phyloP scores from a whole-genome alignment of 2,888 invertebrate species.

The Tinea semifulvella region DNA sequence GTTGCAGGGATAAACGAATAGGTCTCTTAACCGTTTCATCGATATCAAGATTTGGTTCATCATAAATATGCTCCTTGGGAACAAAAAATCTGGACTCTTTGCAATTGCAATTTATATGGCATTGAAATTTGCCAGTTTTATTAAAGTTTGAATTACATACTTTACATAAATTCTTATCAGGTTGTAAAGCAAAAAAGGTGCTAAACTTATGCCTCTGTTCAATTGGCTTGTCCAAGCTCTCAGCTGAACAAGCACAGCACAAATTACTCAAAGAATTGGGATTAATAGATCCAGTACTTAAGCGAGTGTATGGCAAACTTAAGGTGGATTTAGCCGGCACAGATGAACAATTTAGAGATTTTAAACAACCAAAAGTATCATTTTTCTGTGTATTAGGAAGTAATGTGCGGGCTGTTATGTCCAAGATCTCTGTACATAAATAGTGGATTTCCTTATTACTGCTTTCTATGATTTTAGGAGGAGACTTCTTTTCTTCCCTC shows the following conservation, averaged over 20 bases:
- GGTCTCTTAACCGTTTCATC: background rate
- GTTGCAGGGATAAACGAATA: background rate
- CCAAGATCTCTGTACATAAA: constrained; percentile 56
- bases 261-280: constrained; percentile 24
- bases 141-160: constrained; percentile 34
- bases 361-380: constrained; percentile 48
- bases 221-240: constrained; percentile 24
- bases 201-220: constrained; percentile 20
- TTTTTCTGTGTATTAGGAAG: constrained; percentile 30
- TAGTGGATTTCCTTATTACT: constrained; percentile 54
- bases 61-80: constrained; percentile 67
- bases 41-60: constrained; percentile 60
- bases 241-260: constrained; percentile 35
- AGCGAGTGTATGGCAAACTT: constrained; percentile 47
- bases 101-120: constrained; percentile 49
- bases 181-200: constrained; percentile 24
- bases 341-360: constrained; percentile 50
- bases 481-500: constrained; percentile 31
- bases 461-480: background rate
- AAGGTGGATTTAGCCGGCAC: constrained; percentile 38
- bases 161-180: constrained; percentile 28
- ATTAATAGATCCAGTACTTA: constrained; percentile 30
- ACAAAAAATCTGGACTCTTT: constrained; percentile 40
- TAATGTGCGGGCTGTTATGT: constrained; percentile 42
- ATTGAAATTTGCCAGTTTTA: constrained; percentile 40